Evolutionary conservation across 1,140 invertebrate genomes (phyloP), one percentile per base, ranked within the genome.

Genomic region (Pectinophora gossypiella): DNA sequence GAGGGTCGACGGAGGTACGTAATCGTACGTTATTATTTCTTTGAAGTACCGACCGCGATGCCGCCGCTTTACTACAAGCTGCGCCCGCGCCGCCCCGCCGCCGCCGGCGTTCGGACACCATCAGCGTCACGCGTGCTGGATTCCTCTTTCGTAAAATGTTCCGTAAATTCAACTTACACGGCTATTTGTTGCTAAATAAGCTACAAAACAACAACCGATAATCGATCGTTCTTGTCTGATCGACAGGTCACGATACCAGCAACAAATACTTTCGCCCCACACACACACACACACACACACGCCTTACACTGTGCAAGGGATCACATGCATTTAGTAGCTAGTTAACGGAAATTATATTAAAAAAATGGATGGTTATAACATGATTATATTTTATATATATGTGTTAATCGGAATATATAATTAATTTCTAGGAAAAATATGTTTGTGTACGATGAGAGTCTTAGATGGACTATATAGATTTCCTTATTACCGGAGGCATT

Each of bases 11-110:
- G 65, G 60, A 64, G 60, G 52, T 68, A 67, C 59, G 71, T 82
- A 84, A 80, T 80, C 72, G 72, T 78, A 72, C 70, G 64, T 76
- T 78, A 78, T 80, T 80, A 76, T 70, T 56, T 55, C 80, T 84
- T 84, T 84, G 77, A 79, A 68, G 72, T 74, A 64, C 77, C 75
- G 75, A 72, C 70, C 20, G 38, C 23, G 58, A 61, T 61, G 55
- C 67, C 56, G 59, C 60, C 60, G 54, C 59, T 23, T 3, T 60
- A 69, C 58, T 55, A 40, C 36, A 40, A 15, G 16, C 36, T 40
- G 36, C 36, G 36, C 36, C 22, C 22, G 22, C 22, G 4, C 4
- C 22, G 9, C 9, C 27, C 27, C 9, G 2, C 16, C 12, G 12
- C 36, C 36, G n/a, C 3, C 10, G 36, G 36, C 36, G 3, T 15